Conservation (phyloP, 2,888 invertebrate species). For the Neelides folsomi region DNA sequence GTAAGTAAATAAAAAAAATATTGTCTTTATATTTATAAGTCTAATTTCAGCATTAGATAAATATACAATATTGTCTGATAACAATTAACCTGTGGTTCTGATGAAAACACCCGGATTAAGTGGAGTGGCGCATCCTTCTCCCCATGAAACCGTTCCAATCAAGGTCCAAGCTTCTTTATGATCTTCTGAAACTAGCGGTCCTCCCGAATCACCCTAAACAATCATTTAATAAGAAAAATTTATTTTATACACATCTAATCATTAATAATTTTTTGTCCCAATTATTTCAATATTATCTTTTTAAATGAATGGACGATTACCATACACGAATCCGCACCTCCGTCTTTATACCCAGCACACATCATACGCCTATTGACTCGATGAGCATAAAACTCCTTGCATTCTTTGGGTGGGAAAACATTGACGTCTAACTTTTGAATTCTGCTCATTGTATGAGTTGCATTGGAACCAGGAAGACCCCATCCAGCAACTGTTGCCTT, state of each 20-base stretch:
- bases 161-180: conserved; percentile 18
- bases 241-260: neutral
- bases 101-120: conserved; percentile 21
- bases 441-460: conserved; percentile 14
- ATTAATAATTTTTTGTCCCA: neutral
- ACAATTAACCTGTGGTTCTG: conserved; percentile 12
- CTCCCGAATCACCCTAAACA: conserved; percentile 17
- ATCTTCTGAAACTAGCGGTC: conserved; percentile 20
- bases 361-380: conserved; percentile 20
- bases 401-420: conserved; percentile 15
- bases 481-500: conserved; percentile 21
- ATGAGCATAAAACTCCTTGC: conserved; percentile 16
- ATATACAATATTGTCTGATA: no score
- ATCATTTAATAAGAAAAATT: neutral
- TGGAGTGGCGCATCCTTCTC: conserved; percentile 23
- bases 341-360: conserved; percentile 27
- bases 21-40: no score
- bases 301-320: conserved; percentile 4
- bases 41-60: no score
- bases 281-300: neutral
- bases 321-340: conserved; percentile 26
- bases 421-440: conserved; percentile 24
- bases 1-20: no score
- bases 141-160: conserved; percentile 26
- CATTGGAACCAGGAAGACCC: conserved; percentile 18